These are phyloP conservation scores for Apogon talboti DNA, from an alignment of 2,797 vertebrate genomes.

Conservation along the genomic window DNA sequence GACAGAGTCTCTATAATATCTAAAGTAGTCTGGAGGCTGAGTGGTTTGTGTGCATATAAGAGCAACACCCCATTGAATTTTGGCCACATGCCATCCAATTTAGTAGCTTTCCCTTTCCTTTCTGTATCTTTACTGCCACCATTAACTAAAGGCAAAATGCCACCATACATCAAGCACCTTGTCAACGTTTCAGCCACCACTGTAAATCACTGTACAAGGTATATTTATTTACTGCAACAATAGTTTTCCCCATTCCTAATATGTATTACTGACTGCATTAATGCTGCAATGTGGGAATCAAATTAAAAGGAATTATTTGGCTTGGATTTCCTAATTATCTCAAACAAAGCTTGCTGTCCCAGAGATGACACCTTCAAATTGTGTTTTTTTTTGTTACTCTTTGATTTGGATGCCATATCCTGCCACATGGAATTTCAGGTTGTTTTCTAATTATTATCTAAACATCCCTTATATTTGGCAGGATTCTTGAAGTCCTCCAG, in stretches of 20 bases:
- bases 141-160: constrained; percentile 24
- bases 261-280: background rate
- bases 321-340: background rate
- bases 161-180: constrained; percentile 6
- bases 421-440: background rate
- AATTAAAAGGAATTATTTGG: background rate
- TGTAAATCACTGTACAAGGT: constrained; percentile 16
- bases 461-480: background rate
- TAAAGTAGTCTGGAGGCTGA: background rate
- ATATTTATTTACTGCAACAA: constrained; percentile 13
- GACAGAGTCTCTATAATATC: constrained; percentile 2
- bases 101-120: constrained; percentile 20
- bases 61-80: constrained; percentile 12
- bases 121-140: constrained; percentile 19
- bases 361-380: background rate
- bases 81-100: constrained; percentile 16
- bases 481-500: background rate
- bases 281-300: background rate
- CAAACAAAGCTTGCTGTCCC: background rate
- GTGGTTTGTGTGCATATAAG: constrained; percentile 16
- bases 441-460: background rate
- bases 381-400: background rate
- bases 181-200: constrained; percentile 1
- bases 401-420: background rate
- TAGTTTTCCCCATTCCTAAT: constrained; percentile 1